A percentile compares a stretch with the other conserved stretches of the same genome.
phyloP scores from a whole-genome alignment of 2,113 vertebrate genomes.

The Erythrocebus patas region DNA sequence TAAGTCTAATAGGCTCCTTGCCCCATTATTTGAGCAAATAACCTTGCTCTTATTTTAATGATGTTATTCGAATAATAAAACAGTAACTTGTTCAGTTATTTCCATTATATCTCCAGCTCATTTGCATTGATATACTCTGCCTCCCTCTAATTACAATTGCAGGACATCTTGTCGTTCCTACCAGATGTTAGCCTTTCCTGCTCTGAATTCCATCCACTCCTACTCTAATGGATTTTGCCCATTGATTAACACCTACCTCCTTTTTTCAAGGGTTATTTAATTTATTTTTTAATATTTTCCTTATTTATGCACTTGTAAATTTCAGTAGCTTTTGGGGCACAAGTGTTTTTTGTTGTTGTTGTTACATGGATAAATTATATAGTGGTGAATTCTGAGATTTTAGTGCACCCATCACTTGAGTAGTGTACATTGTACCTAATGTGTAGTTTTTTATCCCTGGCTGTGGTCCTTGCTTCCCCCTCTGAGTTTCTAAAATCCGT shows the following conservation, averaged over 20 bases:
- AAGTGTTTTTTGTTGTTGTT: too few species aligned
- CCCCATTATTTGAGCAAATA: background rate
- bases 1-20: background rate
- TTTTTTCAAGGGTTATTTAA: too few species aligned
- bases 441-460: too few species aligned
- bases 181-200: background rate
- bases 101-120: background rate
- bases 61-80: constrained; percentile 8
- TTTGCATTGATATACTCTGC: background rate
- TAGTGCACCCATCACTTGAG: too few species aligned
- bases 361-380: too few species aligned
- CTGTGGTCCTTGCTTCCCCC: too few species aligned
- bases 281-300: too few species aligned
- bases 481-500: too few species aligned
- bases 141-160: background rate
- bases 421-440: too few species aligned
- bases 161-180: background rate
- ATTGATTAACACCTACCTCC: background rate
- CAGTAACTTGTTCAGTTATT: background rate
- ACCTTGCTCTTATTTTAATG: background rate
- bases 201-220: background rate
- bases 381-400: too few species aligned
- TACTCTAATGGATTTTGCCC: background rate
- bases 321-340: too few species aligned
- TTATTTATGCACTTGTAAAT: too few species aligned